Evolutionary conservation across 2,113 vertebrate species (phyloP).

Genomic region (Entelurus aequoreus): DNA sequence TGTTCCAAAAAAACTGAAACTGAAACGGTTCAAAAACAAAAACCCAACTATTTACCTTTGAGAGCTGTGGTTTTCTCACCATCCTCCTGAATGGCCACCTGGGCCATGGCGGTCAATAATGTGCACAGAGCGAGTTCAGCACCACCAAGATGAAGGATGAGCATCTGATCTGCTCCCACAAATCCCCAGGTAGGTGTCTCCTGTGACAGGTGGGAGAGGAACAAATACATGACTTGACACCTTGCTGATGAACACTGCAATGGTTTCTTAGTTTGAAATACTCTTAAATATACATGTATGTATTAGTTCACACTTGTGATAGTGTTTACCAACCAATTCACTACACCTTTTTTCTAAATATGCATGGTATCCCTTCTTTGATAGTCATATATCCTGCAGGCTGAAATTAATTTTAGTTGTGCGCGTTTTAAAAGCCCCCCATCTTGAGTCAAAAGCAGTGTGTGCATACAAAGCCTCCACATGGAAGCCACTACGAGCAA

Average conservation of each 20-base stretch:
- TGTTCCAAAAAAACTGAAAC: too few relatives aligned
- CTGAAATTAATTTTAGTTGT: background rate
- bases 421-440: background rate
- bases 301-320: too few relatives aligned
- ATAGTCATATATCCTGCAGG: constrained; percentile 10
- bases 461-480: constrained; percentile 1
- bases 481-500: constrained; percentile 11
- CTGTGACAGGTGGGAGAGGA: constrained; percentile 16
- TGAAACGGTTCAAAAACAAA: background rate
- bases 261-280: background rate
- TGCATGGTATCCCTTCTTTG: constrained; percentile 7
- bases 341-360: constrained; percentile 1
- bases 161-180: constrained; percentile 70
- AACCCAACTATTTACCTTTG: constrained; percentile 76
- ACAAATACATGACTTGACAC: background rate
- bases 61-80: constrained; percentile 92
- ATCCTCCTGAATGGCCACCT: constrained; percentile 86
- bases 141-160: constrained; percentile 57
- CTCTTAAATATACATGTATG: too few relatives aligned
- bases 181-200: constrained; percentile 23
- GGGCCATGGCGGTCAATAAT: constrained; percentile 84
- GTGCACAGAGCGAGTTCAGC: constrained; percentile 64
- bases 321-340: background rate
- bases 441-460: constrained; percentile 2
- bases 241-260: background rate